Conservation (phyloP, 1,140 invertebrate genomes). For the Diachasmimorpha longicaudata region DNA sequence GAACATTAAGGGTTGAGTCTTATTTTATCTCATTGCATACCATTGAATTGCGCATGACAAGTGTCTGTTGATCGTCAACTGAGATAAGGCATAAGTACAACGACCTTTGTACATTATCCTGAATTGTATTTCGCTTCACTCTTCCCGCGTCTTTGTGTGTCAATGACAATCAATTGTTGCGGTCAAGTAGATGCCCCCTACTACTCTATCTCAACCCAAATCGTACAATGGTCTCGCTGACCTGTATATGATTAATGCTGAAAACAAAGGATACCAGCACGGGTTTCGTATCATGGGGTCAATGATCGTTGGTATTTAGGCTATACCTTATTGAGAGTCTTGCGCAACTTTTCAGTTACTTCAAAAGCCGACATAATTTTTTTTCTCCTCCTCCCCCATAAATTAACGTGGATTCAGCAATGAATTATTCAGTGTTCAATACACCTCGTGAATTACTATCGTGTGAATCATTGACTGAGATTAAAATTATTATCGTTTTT, state of each 20-base stretch:
- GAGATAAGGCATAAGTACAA: background rate
- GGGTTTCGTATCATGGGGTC: background rate
- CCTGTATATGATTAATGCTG: constrained; percentile 38
- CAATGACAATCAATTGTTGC: constrained; percentile 56
- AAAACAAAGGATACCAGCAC: constrained; percentile 36
- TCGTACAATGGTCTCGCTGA: constrained; percentile 43
- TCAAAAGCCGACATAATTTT: background rate
- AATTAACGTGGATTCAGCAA: background rate
- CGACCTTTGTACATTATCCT: background rate
- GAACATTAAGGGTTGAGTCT: constrained; percentile 14
- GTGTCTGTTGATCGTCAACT: background rate
- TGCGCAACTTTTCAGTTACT: background rate
- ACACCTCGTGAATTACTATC: too few species aligned
- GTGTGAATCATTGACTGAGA: too few species aligned
- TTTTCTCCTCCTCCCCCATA: background rate
- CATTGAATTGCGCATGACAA: background rate
- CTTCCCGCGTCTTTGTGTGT: constrained; percentile 32
- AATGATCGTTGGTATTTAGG: background rate
- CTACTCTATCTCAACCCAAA: constrained; percentile 46
- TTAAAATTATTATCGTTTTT: background rate
- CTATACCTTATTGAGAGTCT: background rate
- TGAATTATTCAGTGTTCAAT: background rate
- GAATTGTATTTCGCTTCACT: background rate
- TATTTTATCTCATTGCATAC: background rate
- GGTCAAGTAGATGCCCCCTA: constrained; percentile 46